phyloP scores from a whole-genome alignment of 2,113 vertebrate genomes.

The Oreamnos americanus region DNA sequence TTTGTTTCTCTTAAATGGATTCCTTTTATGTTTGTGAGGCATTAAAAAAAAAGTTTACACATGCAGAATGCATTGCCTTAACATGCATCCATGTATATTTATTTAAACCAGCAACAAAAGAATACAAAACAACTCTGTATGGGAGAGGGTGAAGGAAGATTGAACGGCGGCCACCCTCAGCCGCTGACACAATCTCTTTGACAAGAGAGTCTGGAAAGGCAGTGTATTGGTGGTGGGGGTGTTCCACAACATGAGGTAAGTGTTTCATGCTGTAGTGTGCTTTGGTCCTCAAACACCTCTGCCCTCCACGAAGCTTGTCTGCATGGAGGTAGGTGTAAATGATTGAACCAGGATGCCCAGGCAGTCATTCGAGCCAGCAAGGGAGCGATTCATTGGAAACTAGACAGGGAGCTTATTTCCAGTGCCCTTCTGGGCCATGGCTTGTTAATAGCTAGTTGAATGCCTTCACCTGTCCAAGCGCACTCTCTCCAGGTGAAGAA shows the following conservation, averaged over 20 bases:
- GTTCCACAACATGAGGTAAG: background rate
- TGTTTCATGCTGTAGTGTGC: background rate
- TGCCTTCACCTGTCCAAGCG: background rate
- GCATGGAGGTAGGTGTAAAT: background rate
- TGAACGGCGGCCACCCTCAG: background rate
- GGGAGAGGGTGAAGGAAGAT: background rate
- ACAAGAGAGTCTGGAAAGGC: background rate
- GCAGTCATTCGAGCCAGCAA: background rate
- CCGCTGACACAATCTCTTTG: background rate
- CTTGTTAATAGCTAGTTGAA: background rate
- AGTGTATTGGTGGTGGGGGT: background rate
- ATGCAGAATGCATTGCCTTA: background rate
- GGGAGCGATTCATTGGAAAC: background rate
- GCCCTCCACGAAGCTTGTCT: background rate
- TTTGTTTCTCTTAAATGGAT: conserved; percentile 34
- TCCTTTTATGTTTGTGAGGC: background rate
- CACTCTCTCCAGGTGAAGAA: background rate
- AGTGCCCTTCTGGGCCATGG: background rate
- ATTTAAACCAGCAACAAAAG: background rate
- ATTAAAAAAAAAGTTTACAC: background rate
- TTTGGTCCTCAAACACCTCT: conserved; percentile 6
- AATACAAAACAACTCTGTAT: background rate
- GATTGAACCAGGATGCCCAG: background rate
- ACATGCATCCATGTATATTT: background rate
- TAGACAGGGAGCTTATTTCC: background rate